A percentile compares a stretch with the other conserved stretches of the same genome.
Evolutionary conservation across 2,888 invertebrate species (phyloP).

Genomic region (Drosophila histrio): DNA sequence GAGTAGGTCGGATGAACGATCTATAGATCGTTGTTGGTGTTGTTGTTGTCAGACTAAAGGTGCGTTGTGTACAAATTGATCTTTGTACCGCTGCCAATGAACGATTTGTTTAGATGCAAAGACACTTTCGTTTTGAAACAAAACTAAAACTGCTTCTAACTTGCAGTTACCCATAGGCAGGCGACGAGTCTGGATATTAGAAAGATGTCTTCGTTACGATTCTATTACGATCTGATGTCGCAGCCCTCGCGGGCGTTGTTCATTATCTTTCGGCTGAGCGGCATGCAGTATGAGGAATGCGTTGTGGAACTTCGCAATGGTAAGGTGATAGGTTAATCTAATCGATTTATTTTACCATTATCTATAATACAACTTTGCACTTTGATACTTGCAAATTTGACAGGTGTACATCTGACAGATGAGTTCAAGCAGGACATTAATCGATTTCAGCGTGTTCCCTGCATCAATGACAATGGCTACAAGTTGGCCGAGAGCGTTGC

Average conservation of each 20-base stretch:
- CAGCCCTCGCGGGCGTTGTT: constrained; percentile 90
- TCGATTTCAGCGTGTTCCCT: constrained; percentile 88
- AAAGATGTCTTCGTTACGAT: constrained; percentile 84
- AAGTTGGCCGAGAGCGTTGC: constrained; percentile 89
- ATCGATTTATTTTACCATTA: neutral
- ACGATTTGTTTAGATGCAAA: constrained; percentile 16
- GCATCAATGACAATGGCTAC: constrained; percentile 89
- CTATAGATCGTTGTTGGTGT: constrained; percentile 23
- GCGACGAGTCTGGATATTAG: constrained; percentile 21
- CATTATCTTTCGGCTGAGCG: constrained; percentile 88
- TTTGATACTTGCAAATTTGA: constrained; percentile 10
- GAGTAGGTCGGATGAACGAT: neutral
- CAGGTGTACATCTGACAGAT: constrained; percentile 87
- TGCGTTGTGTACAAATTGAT: constrained; percentile 23
- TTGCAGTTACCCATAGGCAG: constrained; percentile 36
- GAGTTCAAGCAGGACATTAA: constrained; percentile 86
- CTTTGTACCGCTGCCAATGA: constrained; percentile 37
- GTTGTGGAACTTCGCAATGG: constrained; percentile 88
- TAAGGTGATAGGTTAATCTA: constrained; percentile 58
- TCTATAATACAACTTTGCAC: constrained; percentile 18
- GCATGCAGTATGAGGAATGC: constrained; percentile 87
- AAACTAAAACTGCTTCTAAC: neutral
- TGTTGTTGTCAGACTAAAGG: constrained; percentile 2
- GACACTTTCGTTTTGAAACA: no score
- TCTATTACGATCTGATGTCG: constrained; percentile 90